These are phyloP conservation scores for Stichodactyla mertensii DNA, from an alignment of 64 coral and sea anemone genomes.

Conservation along the genomic window DNA sequence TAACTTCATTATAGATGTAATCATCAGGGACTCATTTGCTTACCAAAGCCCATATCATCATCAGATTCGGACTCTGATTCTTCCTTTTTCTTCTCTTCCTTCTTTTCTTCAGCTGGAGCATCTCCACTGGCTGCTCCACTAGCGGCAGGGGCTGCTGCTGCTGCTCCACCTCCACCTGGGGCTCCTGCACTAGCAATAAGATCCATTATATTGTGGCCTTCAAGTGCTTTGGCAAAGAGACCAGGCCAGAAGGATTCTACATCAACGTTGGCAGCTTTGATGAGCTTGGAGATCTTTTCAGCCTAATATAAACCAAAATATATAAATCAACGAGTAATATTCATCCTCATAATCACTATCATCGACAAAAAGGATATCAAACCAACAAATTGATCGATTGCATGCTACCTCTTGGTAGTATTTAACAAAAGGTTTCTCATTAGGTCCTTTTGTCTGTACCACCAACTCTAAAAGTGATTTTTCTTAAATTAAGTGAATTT, in stretches of 20 bases:
- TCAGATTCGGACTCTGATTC: constrained; percentile 79
- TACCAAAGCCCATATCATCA: constrained; percentile 99
- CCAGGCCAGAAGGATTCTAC: constrained; percentile 99
- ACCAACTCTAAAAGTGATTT: too few relatives aligned
- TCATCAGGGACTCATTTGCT: constrained; percentile 3
- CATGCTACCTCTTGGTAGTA: too few relatives aligned
- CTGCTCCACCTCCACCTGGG: constrained; percentile 76
- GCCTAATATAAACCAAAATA: constrained; percentile 40
- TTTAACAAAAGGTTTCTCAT: too few relatives aligned
- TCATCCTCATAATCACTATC: too few relatives aligned
- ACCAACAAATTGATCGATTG: too few relatives aligned
- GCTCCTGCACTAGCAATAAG: constrained; percentile 83
- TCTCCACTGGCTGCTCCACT: constrained; percentile 30
- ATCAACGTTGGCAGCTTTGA: constrained; percentile 84
- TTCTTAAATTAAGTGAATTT: too few relatives aligned
- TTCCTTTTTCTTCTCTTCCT: constrained; percentile 82
- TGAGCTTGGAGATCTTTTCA: constrained; percentile 77
- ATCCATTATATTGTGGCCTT: constrained; percentile 84
- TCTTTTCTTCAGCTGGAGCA: constrained; percentile 25
- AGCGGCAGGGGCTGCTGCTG: constrained; percentile 44
- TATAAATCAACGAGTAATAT: not conserved
- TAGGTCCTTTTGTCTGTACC: too few relatives aligned
- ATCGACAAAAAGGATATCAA: too few relatives aligned
- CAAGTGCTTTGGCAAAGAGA: constrained; percentile 90
- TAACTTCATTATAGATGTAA: too few relatives aligned